Evolutionary conservation across 1,140 invertebrate species (phyloP).

Genomic region (Propsilocerus akamusi): DNA sequence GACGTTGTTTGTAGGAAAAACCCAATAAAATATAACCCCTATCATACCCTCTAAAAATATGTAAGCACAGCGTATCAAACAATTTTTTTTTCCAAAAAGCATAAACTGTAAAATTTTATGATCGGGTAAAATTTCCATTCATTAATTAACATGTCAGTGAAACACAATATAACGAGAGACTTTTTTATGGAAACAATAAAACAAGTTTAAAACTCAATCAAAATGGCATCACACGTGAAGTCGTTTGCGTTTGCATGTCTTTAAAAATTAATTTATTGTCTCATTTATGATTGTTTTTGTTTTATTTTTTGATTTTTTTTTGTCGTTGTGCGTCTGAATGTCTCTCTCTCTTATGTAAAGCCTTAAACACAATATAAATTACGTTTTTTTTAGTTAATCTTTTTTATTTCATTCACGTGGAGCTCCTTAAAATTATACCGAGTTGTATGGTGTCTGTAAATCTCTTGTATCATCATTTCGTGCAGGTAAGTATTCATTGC

Average conservation of each 20-base stretch:
- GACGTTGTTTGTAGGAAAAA: background rate
- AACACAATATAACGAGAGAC: background rate
- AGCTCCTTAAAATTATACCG: background rate
- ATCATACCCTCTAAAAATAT: background rate
- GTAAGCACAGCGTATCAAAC: background rate
- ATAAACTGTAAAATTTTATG: no score
- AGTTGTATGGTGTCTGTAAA: constrained; percentile 3
- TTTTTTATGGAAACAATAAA: background rate
- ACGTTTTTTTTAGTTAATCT: background rate
- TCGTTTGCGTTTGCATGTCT: no score
- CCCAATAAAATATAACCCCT: background rate
- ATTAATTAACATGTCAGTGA: background rate
- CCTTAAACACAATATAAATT: background rate
- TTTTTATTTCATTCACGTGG: background rate
- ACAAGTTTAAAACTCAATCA: no score
- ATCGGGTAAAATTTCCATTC: no score
- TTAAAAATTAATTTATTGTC: background rate
- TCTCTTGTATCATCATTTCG: constrained; percentile 1
- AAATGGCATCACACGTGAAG: no score
- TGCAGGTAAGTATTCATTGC: constrained; percentile 1
- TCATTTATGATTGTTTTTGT: background rate
- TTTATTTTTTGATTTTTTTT: background rate
- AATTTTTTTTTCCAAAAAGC: background rate
- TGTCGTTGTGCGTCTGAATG: background rate
- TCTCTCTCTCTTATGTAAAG: background rate